phyloP scores from a whole-genome alignment of 2,113 vertebrate species.

The Thamnophis sirtalis region DNA sequence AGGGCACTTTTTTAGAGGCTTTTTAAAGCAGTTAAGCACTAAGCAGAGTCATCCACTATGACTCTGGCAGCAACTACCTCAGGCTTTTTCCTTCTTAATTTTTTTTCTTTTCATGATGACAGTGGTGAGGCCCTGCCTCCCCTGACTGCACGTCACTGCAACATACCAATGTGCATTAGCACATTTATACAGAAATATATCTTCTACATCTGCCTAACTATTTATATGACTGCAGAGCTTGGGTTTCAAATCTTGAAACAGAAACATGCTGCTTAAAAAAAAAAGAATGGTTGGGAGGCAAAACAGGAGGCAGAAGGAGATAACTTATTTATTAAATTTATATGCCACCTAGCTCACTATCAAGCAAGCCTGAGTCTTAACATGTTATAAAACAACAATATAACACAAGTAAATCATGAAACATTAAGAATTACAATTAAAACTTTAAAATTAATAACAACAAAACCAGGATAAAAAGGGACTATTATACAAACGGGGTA shows the following conservation, averaged over 20 bases:
- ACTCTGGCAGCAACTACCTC: no score
- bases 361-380: background rate
- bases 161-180: background rate
- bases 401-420: background rate
- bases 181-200: background rate
- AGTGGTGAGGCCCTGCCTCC: no score
- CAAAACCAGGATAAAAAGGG: background rate
- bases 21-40: no score
- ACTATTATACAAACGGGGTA: background rate
- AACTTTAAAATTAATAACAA: background rate
- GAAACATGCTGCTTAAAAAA: background rate
- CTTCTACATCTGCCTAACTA: background rate
- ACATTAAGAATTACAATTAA: background rate
- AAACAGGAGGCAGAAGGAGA: background rate
- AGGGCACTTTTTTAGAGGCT: no score
- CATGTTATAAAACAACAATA: background rate
- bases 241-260: background rate
- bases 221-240: background rate
- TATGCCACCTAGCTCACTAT: background rate
- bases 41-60: no score
- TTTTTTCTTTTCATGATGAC: no score
- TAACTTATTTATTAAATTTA: background rate
- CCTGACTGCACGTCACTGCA: no score
- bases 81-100: no score
- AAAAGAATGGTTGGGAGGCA: background rate